Evolutionary conservation across 2,797 vertebrate species (phyloP), one percentile per base, ranked within the genome.

Genomic region (Euphonia xanthogaster): DNA sequence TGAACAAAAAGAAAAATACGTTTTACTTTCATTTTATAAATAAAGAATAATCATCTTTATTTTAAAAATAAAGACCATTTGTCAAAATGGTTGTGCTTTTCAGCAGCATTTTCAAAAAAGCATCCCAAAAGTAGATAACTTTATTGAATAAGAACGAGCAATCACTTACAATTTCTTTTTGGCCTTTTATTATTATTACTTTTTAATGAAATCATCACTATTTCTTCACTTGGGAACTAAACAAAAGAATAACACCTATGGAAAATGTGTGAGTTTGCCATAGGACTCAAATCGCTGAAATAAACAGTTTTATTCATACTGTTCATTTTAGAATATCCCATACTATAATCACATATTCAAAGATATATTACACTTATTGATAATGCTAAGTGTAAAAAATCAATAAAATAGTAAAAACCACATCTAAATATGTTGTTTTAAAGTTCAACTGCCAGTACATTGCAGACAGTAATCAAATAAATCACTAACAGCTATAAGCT

Each of bases 61-160:
- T 88, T 72, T 35, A 40, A 20, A 60, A 71, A 72, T 39, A 65
- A 90, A 53, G 5, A n/a, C 2, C 1, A 76, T 51, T 67, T 74
- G 30, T 75, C 17, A 63, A 75, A 77, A 33, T 21, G 1, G 2
- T 42, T 5, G 30, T 22, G 14, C 31, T 87, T 74, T 75, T 79
- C 23, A 75, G 21, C 8, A 53, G 3, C 5, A 24, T 61, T 78
- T 94, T n/a, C 2, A 75, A 53, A 68, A 67, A 73, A 28, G 0
- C 1, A 17, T 37, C 35, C 57, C 18, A 62, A 47, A 87, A 47
- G 3, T 31, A 88, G 7, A 10, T 37, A 60, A 14, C 1, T 31
- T 81, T 3, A 35, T 33, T 0, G 0, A 22, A 90, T 55, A 67
- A 60, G 9, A 71, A 53, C 40, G 9, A 6, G 1, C 1, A 68